phyloP scores from a whole-genome alignment of 2,888 invertebrate genomes.

The Tetranychus truncatus region DNA sequence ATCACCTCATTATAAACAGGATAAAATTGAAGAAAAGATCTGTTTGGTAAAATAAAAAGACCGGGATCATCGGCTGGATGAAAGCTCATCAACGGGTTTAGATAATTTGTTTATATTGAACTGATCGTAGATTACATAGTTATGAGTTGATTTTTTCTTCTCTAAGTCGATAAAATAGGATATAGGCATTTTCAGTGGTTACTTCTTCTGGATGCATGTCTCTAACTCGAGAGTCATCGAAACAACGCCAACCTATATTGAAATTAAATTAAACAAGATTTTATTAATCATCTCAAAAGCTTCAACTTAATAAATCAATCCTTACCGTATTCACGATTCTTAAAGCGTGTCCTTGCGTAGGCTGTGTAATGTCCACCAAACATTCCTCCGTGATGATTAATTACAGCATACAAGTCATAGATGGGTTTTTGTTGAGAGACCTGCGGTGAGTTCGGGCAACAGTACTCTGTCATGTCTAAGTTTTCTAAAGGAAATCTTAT shows the following conservation, averaged over 20 bases:
- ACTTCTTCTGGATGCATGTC: slow-evolving; percentile 27
- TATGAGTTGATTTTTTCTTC: slow-evolving; percentile 10
- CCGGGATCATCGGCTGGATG: too few relatives aligned
- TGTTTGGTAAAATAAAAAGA: too few relatives aligned
- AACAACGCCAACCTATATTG: slow-evolving; percentile 31
- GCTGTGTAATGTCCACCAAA: slow-evolving; percentile 39
- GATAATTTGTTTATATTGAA: background rate
- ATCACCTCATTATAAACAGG: too few relatives aligned
- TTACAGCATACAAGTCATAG: slow-evolving; percentile 39
- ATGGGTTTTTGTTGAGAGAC: slow-evolving; percentile 28
- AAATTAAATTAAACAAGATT: background rate
- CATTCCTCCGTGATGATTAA: slow-evolving; percentile 37
- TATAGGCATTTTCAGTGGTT: slow-evolving; percentile 32
- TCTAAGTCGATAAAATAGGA: slow-evolving; percentile 32
- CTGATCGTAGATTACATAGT: background rate
- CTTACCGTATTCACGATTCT: slow-evolving; percentile 35
- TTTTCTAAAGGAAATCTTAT: slow-evolving; percentile 33
- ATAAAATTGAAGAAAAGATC: too few relatives aligned
- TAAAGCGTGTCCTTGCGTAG: slow-evolving; percentile 33
- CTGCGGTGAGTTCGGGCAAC: slow-evolving; percentile 28
- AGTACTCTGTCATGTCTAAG: slow-evolving; percentile 33
- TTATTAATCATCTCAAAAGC: background rate
- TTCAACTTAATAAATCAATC: slow-evolving; percentile 13
- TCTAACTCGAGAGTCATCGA: slow-evolving; percentile 32
- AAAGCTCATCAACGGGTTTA: too few relatives aligned